These are phyloP conservation scores for Apoda limacodes DNA, from an alignment of 2,888 invertebrate species.

Conservation along the genomic window DNA sequence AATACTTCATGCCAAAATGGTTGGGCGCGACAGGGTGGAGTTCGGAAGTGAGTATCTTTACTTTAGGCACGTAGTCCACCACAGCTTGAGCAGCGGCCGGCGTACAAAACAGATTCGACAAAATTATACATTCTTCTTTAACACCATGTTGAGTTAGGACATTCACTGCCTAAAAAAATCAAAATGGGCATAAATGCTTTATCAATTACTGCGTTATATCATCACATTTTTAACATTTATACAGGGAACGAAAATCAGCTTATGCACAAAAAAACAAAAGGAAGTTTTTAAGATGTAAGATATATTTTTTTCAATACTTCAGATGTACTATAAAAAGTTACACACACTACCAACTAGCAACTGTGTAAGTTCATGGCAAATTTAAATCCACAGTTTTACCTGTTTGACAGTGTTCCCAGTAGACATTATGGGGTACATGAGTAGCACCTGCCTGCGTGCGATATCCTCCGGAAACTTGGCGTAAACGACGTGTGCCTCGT, in stretches of 20 bases:
- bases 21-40: conserved; percentile 95
- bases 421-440: conserved; percentile 99
- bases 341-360: too few species aligned
- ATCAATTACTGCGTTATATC: too few species aligned
- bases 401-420: conserved; percentile 96
- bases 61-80: conserved; percentile 85
- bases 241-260: neutral
- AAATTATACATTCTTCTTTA: conserved; percentile 91
- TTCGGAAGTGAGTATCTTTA: conserved; percentile 97
- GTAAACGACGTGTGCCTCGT: conserved; percentile 96
- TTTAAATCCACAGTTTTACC: conserved; percentile 29
- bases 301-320: too few species aligned
- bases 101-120: conserved; percentile 98
- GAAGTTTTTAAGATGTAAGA: too few species aligned
- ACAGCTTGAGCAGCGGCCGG: conserved; percentile 90
- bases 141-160: conserved; percentile 95
- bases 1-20: conserved; percentile 98
- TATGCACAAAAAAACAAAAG: too few species aligned
- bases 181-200: too few species aligned
- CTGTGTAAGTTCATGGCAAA: neutral
- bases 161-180: conserved; percentile 88
- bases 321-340: too few species aligned
- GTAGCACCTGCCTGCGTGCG: conserved; percentile 84
- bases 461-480: conserved; percentile 98
- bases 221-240: neutral